A percentile compares a stretch with the other conserved stretches of the same genome.
These are phyloP conservation scores for Ichneumoninae sp. DNA, from an alignment of 2,888 invertebrate genomes.

Conservation along the genomic window DNA sequence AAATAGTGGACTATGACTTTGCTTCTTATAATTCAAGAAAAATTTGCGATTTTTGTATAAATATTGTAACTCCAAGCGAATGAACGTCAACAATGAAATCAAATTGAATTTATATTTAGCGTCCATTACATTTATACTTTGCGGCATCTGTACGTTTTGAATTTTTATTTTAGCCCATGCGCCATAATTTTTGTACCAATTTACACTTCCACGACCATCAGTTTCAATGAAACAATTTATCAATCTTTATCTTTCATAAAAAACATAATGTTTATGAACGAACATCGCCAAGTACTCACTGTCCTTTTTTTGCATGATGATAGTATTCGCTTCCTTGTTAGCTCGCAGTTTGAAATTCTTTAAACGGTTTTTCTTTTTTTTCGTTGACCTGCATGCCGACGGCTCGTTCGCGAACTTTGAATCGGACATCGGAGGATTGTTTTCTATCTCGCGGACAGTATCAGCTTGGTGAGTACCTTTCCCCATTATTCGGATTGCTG, in stretches of 20 bases:
- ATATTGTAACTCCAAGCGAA: neutral
- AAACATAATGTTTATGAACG: neutral
- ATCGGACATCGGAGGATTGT: conserved; percentile 25
- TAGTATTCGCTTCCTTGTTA: neutral
- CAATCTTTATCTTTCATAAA: neutral
- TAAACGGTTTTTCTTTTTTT: conserved; percentile 5
- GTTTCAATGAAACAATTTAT: neutral
- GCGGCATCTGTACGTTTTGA: too few relatives aligned
- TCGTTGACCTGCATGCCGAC: neutral
- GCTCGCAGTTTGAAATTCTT: neutral
- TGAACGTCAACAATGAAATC: neutral
- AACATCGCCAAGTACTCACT: conserved; percentile 26
- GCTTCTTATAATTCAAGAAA: neutral
- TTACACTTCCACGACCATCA: too few relatives aligned
- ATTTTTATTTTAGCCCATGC: neutral
- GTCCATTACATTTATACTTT: too few relatives aligned
- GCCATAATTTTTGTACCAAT: too few relatives aligned
- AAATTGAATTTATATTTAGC: neutral
- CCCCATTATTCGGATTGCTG: conserved; percentile 21
- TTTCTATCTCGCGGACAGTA: conserved; percentile 32
- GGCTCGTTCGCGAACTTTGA: neutral
- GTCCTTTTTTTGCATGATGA: conserved; percentile 17
- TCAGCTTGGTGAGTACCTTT: conserved; percentile 19
- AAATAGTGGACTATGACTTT: neutral
- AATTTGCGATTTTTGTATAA: neutral